These are phyloP conservation scores for Thalassophryne amazonica DNA, from an alignment of 2,797 vertebrate species.

Conservation along the genomic window DNA sequence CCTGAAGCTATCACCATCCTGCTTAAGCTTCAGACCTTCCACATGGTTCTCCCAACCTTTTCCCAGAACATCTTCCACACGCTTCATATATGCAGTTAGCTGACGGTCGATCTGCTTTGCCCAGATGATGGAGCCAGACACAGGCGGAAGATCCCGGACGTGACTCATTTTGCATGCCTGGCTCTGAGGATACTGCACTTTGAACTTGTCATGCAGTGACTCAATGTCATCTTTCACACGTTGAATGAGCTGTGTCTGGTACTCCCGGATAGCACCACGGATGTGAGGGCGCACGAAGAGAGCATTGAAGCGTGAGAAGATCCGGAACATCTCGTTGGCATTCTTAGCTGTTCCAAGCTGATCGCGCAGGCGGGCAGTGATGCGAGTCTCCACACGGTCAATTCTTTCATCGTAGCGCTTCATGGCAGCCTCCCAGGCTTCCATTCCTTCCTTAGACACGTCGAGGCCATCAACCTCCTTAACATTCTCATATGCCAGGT, in stretches of 20 bases:
- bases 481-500: slow-evolving; percentile 97
- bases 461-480: slow-evolving; percentile 98
- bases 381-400: slow-evolving; percentile 96
- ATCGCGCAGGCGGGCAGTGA: slow-evolving; percentile 95
- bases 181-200: slow-evolving; percentile 98
- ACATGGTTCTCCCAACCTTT: slow-evolving; percentile 99
- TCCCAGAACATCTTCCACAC: slow-evolving; percentile 96
- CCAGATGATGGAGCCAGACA: slow-evolving; percentile 99
- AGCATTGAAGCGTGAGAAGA: slow-evolving; percentile 98
- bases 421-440: slow-evolving; percentile 98
- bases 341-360: slow-evolving; percentile 98
- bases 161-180: slow-evolving; percentile 99
- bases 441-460: slow-evolving; percentile 97
- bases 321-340: slow-evolving; percentile 98
- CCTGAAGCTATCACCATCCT: slow-evolving; percentile 97
- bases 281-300: slow-evolving; percentile 98
- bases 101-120: slow-evolving; percentile 98
- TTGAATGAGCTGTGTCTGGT: slow-evolving; percentile 97
- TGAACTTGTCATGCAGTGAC: slow-evolving; percentile 98
- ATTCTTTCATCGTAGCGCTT: slow-evolving; percentile 97
- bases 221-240: slow-evolving; percentile 98
- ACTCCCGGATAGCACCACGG: slow-evolving; percentile 95
- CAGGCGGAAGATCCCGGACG: slow-evolving; percentile 92
- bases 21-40: slow-evolving; percentile 98
- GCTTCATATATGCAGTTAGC: slow-evolving; percentile 98